These are phyloP conservation scores for Megaleporinus macrocephalus DNA, from an alignment of 2,113 vertebrate species.

Conservation along the genomic window DNA sequence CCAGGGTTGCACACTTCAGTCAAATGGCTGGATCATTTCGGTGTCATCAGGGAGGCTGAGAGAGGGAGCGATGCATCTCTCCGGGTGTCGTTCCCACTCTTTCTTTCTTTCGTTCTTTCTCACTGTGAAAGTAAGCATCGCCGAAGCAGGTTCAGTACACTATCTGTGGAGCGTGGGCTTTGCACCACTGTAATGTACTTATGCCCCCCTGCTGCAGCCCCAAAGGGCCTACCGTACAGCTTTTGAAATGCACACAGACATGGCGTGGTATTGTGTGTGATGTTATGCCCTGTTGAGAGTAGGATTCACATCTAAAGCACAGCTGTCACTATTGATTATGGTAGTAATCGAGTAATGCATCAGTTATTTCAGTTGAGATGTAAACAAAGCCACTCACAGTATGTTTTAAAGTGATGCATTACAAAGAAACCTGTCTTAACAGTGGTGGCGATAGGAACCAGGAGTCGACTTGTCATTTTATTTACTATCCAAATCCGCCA, in stretches of 20 bases:
- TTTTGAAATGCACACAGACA: neutral
- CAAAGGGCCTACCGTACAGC: neutral
- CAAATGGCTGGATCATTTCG: slow-evolving; percentile 55
- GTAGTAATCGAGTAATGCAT: too few species aligned
- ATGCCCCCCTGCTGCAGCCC: too few species aligned
- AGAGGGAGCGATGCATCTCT: slow-evolving; percentile 28
- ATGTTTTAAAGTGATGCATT: too few species aligned
- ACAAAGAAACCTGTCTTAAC: too few species aligned
- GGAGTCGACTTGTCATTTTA: too few species aligned
- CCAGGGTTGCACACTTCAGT: slow-evolving; percentile 39
- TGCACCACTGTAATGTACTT: neutral
- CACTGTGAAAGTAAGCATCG: neutral
- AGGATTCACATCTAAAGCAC: too few species aligned
- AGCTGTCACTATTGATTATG: too few species aligned
- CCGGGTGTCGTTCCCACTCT: neutral
- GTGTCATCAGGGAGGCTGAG: slow-evolving; percentile 37
- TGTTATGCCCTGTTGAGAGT: too few species aligned
- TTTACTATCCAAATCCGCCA: too few species aligned
- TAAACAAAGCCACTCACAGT: too few species aligned
- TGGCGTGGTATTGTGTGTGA: neutral
- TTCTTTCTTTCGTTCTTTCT: neutral
- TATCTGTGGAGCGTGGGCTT: slow-evolving; percentile 4
- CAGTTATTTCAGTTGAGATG: too few species aligned
- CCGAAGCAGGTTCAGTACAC: slow-evolving; percentile 5
- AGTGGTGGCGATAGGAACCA: too few species aligned